phyloP scores from a whole-genome alignment of 1,140 invertebrate genomes.

The Ptiloglossa arizonensis region DNA sequence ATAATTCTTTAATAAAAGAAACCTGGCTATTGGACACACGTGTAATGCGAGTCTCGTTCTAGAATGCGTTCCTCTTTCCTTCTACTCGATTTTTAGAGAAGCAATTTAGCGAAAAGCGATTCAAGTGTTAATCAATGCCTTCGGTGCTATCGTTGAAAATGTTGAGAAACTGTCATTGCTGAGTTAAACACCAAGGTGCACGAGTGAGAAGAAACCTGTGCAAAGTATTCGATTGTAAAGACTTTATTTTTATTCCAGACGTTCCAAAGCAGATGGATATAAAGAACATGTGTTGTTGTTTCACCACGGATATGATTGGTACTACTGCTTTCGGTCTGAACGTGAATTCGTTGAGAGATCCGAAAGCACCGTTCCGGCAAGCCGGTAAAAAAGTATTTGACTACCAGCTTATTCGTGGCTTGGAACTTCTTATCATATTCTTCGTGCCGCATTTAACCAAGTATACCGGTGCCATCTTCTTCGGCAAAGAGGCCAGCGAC shows the following conservation, averaged over 20 bases:
- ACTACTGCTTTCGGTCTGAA: constrained; percentile 84
- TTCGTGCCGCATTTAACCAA: constrained; percentile 71
- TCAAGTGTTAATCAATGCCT: too few species aligned
- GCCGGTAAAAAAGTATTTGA: constrained; percentile 69
- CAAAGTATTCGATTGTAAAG: too few species aligned
- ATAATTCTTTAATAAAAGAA: too few species aligned
- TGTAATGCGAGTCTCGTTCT: too few species aligned
- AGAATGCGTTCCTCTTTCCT: too few species aligned
- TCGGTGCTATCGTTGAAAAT: too few species aligned
- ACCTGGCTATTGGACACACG: too few species aligned
- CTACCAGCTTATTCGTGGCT: constrained; percentile 48
- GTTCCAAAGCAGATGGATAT: constrained; percentile 69
- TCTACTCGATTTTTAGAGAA: too few species aligned
- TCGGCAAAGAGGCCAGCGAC: constrained; percentile 53
- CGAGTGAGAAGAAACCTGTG: too few species aligned
- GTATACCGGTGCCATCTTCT: constrained; percentile 62
- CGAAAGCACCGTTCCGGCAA: constrained; percentile 72
- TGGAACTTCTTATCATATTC: constrained; percentile 74
- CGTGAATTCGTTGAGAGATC: constrained; percentile 82
- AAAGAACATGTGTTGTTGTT: constrained; percentile 80
- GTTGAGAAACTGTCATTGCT: too few species aligned
- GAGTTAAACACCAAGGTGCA: too few species aligned
- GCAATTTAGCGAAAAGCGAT: too few species aligned
- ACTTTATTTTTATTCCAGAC: neutral
- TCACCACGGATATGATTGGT: constrained; percentile 85